Evolutionary conservation across 2,888 invertebrate genomes (phyloP).

Genomic region (Scaptomyza caliginosa): DNA sequence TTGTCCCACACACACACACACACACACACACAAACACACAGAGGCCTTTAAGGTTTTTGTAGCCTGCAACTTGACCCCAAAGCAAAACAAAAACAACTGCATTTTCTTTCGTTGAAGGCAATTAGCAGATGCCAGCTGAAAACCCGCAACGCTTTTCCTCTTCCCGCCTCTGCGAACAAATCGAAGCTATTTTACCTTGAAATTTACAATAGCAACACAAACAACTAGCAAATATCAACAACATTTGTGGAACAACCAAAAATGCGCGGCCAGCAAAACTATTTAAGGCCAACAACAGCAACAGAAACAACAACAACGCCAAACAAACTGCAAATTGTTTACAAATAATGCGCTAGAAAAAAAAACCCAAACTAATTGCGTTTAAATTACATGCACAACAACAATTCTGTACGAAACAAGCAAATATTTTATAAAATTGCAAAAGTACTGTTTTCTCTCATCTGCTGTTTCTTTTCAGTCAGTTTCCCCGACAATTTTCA

Average conservation of each 20-base stretch:
- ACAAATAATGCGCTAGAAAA: slow-evolving; percentile 46
- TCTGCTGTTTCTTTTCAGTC: background rate
- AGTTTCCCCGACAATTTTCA: background rate
- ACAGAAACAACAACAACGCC: slow-evolving; percentile 22
- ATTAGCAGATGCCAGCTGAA: background rate
- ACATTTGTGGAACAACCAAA: slow-evolving; percentile 17
- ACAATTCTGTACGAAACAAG: background rate
- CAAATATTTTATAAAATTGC: slow-evolving; percentile 1
- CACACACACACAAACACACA: background rate
- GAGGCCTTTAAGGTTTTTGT: too few relatives aligned
- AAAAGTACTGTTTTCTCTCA: background rate
- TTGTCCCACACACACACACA: slow-evolving; percentile 14
- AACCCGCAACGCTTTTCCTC: slow-evolving; percentile 22
- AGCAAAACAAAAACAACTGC: background rate
- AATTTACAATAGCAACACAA: slow-evolving; percentile 12
- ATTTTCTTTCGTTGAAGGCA: background rate
- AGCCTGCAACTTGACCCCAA: slow-evolving; percentile 6
- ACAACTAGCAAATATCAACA: slow-evolving; percentile 54
- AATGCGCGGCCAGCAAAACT: slow-evolving; percentile 29
- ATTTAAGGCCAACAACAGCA: slow-evolving; percentile 19
- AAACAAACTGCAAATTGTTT: slow-evolving; percentile 56
- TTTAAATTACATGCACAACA: slow-evolving; percentile 60
- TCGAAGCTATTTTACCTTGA: slow-evolving; percentile 58
- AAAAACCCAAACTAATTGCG: slow-evolving; percentile 72
- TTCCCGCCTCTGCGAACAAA: background rate